Evolutionary conservation across 2,797 vertebrate genomes (phyloP).

Genomic region (Cynopterus sphinx): DNA sequence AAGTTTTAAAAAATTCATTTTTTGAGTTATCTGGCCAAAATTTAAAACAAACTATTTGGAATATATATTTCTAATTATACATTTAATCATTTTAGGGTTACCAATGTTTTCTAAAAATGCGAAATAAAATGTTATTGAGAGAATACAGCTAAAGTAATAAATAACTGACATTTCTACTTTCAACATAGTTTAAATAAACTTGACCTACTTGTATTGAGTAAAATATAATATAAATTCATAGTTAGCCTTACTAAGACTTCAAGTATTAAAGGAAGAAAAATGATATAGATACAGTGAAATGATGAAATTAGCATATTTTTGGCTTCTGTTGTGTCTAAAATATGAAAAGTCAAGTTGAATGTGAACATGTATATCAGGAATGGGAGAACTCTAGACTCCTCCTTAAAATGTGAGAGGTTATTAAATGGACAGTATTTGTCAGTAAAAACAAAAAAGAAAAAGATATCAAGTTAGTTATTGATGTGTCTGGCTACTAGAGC

Average conservation of each 20-base stretch:
- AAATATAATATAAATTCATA: neutral
- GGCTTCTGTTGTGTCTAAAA: neutral
- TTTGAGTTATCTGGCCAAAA: neutral
- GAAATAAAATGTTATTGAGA: neutral
- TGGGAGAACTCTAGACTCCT: neutral
- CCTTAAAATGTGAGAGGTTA: neutral
- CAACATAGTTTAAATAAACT: neutral
- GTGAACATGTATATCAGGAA: rapidly evolving
- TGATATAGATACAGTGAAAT: neutral
- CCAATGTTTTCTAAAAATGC: neutral
- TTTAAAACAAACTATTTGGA: neutral
- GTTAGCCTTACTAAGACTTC: neutral
- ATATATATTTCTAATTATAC: neutral
- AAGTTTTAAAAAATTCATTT: neutral
- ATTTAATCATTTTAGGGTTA: neutral
- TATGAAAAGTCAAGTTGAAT: neutral
- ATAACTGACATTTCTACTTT: constrained; percentile 2
- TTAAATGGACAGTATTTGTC: neutral
- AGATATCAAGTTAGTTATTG: neutral
- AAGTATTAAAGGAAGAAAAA: neutral
- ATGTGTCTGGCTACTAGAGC: neutral
- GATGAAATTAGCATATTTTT: neutral
- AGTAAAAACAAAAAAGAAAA: neutral
- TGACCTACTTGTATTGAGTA: neutral
- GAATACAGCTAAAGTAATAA: neutral